phyloP scores from a whole-genome alignment of 2,113 vertebrate species.

The Rhagologus leucostigma region DNA sequence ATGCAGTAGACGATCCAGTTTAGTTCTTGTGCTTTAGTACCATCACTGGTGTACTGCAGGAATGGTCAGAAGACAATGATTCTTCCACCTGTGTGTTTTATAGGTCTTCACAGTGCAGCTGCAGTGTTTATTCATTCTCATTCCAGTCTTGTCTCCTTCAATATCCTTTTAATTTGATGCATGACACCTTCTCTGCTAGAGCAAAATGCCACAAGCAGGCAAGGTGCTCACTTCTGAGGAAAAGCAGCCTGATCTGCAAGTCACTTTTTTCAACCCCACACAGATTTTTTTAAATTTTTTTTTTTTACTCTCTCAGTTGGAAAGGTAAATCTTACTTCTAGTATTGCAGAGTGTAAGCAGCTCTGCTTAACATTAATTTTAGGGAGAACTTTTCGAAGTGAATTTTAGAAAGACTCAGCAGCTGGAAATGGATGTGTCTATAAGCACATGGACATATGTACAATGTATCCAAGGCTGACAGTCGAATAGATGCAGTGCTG shows the following conservation, averaged over 20 bases:
- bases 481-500: background rate
- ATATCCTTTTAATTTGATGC: slow-evolving; percentile 21
- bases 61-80: background rate
- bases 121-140: background rate
- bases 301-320: background rate
- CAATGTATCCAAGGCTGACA: background rate
- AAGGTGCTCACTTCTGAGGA: background rate
- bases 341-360: background rate
- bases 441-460: background rate
- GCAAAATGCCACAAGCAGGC: background rate
- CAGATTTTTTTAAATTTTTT: background rate
- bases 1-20: background rate
- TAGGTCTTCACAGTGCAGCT: background rate
- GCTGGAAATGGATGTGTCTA: background rate
- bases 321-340: background rate
- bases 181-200: background rate
- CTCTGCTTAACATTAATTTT: background rate
- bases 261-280: background rate
- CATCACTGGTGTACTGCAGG: background rate
- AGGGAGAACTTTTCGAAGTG: background rate
- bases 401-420: background rate
- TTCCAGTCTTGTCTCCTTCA: background rate
- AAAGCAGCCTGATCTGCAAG: background rate
- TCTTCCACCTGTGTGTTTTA: background rate
- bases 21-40: background rate